phyloP scores from a whole-genome alignment of 2,888 invertebrate genomes.

The Steinernema carpocapsae region DNA sequence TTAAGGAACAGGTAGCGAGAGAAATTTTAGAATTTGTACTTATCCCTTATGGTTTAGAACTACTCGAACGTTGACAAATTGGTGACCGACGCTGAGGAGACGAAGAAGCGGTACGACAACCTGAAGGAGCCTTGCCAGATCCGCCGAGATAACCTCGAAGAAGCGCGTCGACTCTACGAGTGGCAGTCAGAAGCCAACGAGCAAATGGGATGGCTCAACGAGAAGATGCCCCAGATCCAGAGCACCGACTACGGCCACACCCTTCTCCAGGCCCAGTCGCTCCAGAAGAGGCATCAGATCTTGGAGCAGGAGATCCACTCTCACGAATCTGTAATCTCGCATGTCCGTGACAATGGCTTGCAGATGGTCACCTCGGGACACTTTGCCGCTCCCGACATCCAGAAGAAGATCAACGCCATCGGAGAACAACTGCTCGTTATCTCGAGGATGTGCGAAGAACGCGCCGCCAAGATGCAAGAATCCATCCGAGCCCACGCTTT shows the following conservation, averaged over 20 bases:
- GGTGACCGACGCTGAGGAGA: conserved; percentile 66
- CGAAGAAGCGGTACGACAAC: conserved; percentile 75
- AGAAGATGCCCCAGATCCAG: conserved; percentile 85
- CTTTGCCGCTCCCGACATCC: conserved; percentile 81
- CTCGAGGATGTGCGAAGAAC: conserved; percentile 29
- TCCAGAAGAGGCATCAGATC: conserved; percentile 90
- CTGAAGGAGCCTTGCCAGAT: conserved; percentile 78
- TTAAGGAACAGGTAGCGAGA: conserved; percentile 37
- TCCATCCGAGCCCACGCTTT: conserved; percentile 79
- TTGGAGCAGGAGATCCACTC: conserved; percentile 77
- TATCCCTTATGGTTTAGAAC: conserved; percentile 37
- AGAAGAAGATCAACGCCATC: conserved; percentile 76
- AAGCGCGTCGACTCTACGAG: conserved; percentile 84
- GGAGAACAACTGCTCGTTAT: conserved; percentile 38
- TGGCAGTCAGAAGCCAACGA: conserved; percentile 90
- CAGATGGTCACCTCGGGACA: conserved; percentile 74
- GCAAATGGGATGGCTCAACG: conserved; percentile 87
- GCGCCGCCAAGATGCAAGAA: conserved; percentile 48
- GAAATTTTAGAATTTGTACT: neutral
- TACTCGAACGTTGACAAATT: conserved; percentile 46
- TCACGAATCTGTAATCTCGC: conserved; percentile 53
- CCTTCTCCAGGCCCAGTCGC: conserved; percentile 79
- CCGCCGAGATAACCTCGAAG: conserved; percentile 87
- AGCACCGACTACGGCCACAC: conserved; percentile 88
- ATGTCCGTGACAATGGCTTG: conserved; percentile 52